Evolutionary conservation across 2,888 invertebrate species (phyloP).

Genomic region (Agrochola lychnidis): DNA sequence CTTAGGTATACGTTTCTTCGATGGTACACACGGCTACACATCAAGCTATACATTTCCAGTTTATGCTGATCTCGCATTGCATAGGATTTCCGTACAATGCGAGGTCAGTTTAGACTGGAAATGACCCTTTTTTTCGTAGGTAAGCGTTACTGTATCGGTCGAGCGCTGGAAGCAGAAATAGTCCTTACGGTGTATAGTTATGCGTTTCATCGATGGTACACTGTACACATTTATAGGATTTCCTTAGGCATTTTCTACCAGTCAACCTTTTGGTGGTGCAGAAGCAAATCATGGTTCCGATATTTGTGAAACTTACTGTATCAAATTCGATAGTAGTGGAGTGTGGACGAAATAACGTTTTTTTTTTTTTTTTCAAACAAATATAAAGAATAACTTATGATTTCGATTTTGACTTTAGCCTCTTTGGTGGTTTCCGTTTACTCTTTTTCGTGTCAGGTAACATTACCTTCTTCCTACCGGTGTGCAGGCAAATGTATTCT

Average conservation of each 20-base stretch:
- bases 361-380: slow-evolving; percentile 4
- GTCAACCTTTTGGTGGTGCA: background rate
- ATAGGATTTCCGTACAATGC: no score
- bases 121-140: no score
- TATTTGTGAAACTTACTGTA: slow-evolving; percentile 3
- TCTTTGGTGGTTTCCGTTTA: slow-evolving; percentile 79
- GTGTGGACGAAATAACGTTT: slow-evolving; percentile 15
- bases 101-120: no score
- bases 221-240: background rate
- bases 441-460: slow-evolving; percentile 69
- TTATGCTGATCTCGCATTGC: no score
- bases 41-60: no score
- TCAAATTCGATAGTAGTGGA: slow-evolving; percentile 17
- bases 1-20: no score
- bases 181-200: no score
- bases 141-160: no score
- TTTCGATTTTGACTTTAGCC: slow-evolving; percentile 74
- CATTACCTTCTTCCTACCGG: slow-evolving; percentile 73
- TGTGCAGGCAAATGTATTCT: slow-evolving; percentile 70
- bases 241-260: background rate
- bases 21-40: no score
- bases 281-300: no score
- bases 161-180: no score
- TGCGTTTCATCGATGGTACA: no score
- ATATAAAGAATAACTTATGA: slow-evolving; percentile 40